A percentile compares a stretch with the other conserved stretches of the same genome.
Evolutionary conservation across 2,888 invertebrate genomes (phyloP).

Genomic region (Fissipunctia ypsillon): DNA sequence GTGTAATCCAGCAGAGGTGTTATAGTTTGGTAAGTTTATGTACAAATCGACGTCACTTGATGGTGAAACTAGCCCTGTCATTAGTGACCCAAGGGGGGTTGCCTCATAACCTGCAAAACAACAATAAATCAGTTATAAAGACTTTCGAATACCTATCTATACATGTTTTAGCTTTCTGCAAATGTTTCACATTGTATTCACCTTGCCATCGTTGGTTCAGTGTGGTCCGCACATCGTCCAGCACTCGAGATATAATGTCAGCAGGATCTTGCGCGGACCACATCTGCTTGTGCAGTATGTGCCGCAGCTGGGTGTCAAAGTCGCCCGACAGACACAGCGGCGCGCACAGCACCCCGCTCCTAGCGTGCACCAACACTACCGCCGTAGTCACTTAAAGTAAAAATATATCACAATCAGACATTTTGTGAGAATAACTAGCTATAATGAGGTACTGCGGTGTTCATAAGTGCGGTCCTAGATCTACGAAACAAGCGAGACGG

Average conservation of each 20-base stretch:
- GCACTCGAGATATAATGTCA: not conserved
- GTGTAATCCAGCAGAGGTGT: not conserved
- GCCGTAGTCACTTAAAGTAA: slow-evolving; percentile 6
- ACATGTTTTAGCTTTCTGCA: not conserved
- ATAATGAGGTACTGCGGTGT: too few relatives aligned
- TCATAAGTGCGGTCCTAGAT: not conserved
- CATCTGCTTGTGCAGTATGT: not conserved
- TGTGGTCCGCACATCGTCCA: slow-evolving; percentile 20
- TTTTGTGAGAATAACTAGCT: not conserved
- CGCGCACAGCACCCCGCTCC: not conserved
- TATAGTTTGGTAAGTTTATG: not conserved
- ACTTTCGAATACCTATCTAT: too few relatives aligned
- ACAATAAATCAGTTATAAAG: not conserved
- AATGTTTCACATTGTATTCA: not conserved
- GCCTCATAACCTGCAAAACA: slow-evolving; percentile 11
- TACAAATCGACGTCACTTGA: slow-evolving; percentile 10
- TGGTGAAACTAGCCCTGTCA: not conserved
- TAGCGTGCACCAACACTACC: not conserved
- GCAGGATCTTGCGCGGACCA: not conserved
- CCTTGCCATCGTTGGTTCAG: slow-evolving; percentile 29
- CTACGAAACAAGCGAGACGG: not conserved
- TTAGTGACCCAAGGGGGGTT: not conserved
- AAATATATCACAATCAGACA: not conserved
- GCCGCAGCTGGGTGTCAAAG: slow-evolving; percentile 38
- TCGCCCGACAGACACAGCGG: slow-evolving; percentile 21